Conservation (phyloP, 2,113 vertebrate species). For the Cyprinodon brontotheroides region DNA sequence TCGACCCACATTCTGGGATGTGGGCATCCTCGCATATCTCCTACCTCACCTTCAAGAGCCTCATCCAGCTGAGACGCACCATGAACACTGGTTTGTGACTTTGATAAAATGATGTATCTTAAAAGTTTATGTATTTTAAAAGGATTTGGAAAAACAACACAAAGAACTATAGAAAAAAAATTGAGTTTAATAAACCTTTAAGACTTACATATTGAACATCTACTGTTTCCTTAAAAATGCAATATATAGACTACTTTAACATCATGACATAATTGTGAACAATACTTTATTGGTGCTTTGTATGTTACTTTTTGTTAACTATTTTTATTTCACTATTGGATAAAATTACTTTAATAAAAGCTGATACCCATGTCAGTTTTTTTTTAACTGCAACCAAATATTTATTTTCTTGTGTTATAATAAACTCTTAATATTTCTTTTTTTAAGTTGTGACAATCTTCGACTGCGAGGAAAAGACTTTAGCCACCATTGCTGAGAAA, state of each 20-base stretch:
- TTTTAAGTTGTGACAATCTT: conserved; percentile 83
- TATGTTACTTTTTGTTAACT: too few species aligned
- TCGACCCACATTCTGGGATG: conserved; percentile 75
- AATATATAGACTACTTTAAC: neutral
- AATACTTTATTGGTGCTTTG: neutral
- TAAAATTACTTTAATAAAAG: too few species aligned
- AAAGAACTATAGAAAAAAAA: too few species aligned
- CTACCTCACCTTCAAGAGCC: conserved; percentile 91
- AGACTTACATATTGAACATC: neutral
- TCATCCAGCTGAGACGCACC: conserved; percentile 82
- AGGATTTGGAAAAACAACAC: neutral
- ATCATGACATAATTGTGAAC: neutral
- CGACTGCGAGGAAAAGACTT: conserved; percentile 77
- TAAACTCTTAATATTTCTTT: neutral
- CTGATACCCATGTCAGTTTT: too few species aligned
- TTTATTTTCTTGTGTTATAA: neutral
- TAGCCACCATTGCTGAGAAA: conserved; percentile 79
- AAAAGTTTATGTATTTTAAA: neutral
- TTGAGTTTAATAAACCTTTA: neutral
- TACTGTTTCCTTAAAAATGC: neutral
- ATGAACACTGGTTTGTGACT: conserved; percentile 82
- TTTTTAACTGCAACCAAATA: neutral
- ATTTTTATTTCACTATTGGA: too few species aligned
- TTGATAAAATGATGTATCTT: neutral
- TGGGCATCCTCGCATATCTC: conserved; percentile 87